Base-by-base conservation (phyloP, 2,797 vertebrate species). In the Hoplostethus mediterraneus region DNA sequence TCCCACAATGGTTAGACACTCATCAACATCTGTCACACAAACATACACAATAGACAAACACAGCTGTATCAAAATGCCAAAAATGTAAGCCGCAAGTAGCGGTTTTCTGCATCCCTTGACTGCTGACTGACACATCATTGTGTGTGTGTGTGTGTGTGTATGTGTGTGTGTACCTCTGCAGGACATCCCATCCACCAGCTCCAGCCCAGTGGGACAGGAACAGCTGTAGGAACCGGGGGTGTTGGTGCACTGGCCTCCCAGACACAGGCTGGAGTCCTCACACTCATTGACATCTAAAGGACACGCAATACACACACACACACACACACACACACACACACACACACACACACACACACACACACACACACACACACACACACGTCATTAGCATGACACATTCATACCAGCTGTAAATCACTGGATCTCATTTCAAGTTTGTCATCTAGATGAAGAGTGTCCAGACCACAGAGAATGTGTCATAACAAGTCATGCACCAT, bases 11-110 rank as follows among this genome's bases (percentile, higher is more conserved):
- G 84, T 93, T 16, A 92, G 63, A 76, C 96, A 97, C 81, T 97
- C 95, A 0, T 97, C 84, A 76, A 96, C 79, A 73, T 97, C 96
- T 97, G 85, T 84, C 79, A 79, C 52, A 87, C 68, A 79, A 47
- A 73, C 48, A 52, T n/a, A 85, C 48, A 90, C 59, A 21, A 85
- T 51, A 71, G 7, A 75, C 47, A 79, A 56, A 71, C 62, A 75
- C 60, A 77, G 42, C 73, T 81, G 58, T 67, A 73, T 71, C 67
- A 85, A 77, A 28, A 75, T 77, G 44, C 44, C 73, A 79, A 64
- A 40, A 65, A 58, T 67, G 63, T 56, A 77, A 86, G 63, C 61
- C 70, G 54, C 14, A 4, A 53, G 55, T 67, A 81, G 67, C 0
- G 7, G 17, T 56, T 17, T 7, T 28, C 25, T 16, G 36, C 38